phyloP scores from a whole-genome alignment of 2,888 invertebrate species.

The Beris chalybata region DNA sequence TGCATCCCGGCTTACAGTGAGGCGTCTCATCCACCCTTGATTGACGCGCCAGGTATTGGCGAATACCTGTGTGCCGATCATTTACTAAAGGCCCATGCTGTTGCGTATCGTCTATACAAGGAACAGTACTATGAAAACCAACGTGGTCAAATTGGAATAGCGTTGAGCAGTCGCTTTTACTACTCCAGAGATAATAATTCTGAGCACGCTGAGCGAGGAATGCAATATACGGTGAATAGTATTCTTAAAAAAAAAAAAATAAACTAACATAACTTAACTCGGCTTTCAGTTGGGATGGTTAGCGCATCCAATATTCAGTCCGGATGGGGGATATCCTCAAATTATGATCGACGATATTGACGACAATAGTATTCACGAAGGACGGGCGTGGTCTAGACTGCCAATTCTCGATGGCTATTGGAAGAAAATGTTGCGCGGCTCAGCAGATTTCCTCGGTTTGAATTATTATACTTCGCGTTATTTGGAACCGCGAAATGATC shows the following conservation, averaged over 20 bases:
- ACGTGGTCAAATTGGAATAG: slow-evolving; percentile 48
- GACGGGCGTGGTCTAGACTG: slow-evolving; percentile 46
- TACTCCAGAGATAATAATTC: slow-evolving; percentile 43
- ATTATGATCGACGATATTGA: slow-evolving; percentile 47
- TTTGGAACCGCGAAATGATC: slow-evolving; percentile 40
- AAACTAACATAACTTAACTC: too few species aligned
- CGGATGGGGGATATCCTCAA: slow-evolving; percentile 49
- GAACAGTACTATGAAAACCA: slow-evolving; percentile 51
- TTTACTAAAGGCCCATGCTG: slow-evolving; percentile 61
- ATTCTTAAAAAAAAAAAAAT: too few species aligned
- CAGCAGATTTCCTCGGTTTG: slow-evolving; percentile 48
- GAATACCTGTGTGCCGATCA: slow-evolving; percentile 59
- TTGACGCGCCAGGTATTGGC: slow-evolving; percentile 56
- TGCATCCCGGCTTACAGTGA: slow-evolving; percentile 58
- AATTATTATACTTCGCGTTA: slow-evolving; percentile 48
- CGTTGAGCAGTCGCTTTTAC: slow-evolving; percentile 44
- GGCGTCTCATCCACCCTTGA: slow-evolving; percentile 46
- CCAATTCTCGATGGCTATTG: slow-evolving; percentile 41
- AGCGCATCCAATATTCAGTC: slow-evolving; percentile 48
- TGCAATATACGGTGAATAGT: slow-evolving; percentile 46
- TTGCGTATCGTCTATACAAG: slow-evolving; percentile 55
- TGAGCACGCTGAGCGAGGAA: slow-evolving; percentile 43
- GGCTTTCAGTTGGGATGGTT: slow-evolving; percentile 50
- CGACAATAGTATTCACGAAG: slow-evolving; percentile 48
- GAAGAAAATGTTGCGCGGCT: slow-evolving; percentile 42